A percentile compares a stretch with the other conserved stretches of the same genome.
These are phyloP conservation scores for Siniperca knerii DNA, from an alignment of 2,113 vertebrate genomes.

Conservation along the genomic window DNA sequence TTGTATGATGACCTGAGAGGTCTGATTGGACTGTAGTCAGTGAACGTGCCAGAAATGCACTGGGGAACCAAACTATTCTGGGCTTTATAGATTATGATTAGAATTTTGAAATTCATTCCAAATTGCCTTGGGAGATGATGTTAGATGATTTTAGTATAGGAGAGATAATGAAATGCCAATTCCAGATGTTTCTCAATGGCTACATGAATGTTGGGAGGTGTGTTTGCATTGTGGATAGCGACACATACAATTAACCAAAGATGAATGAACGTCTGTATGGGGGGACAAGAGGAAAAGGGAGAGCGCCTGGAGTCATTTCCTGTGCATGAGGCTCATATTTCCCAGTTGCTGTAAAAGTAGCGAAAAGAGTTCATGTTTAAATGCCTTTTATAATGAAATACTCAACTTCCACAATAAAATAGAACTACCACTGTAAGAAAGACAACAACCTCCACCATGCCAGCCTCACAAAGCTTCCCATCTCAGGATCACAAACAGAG, in stretches of 20 bases:
- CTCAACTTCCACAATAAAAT: constrained; percentile 45
- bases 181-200: background rate
- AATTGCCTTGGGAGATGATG: background rate
- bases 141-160: background rate
- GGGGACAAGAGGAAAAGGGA: background rate
- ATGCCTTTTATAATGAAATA: constrained; percentile 39
- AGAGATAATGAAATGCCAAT: constrained; percentile 1
- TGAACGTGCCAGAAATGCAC: constrained; percentile 10
- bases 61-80: constrained; percentile 22
- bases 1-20: background rate
- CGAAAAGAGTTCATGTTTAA: constrained; percentile 16
- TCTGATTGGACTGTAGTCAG: constrained; percentile 15
- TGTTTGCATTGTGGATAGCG: constrained; percentile 4
- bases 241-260: constrained; percentile 11
- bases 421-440: constrained; percentile 30
- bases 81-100: constrained; percentile 11
- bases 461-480: constrained; percentile 14
- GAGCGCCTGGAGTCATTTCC: background rate
- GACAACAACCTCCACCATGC: constrained; percentile 5
- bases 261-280: background rate
- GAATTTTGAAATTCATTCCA: constrained; percentile 9
- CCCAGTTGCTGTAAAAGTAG: constrained; percentile 12
- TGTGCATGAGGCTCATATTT: background rate
- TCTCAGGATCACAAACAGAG: constrained; percentile 43
- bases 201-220: background rate